phyloP scores from a whole-genome alignment of 2,888 invertebrate genomes.

The Erebia aethiops region DNA sequence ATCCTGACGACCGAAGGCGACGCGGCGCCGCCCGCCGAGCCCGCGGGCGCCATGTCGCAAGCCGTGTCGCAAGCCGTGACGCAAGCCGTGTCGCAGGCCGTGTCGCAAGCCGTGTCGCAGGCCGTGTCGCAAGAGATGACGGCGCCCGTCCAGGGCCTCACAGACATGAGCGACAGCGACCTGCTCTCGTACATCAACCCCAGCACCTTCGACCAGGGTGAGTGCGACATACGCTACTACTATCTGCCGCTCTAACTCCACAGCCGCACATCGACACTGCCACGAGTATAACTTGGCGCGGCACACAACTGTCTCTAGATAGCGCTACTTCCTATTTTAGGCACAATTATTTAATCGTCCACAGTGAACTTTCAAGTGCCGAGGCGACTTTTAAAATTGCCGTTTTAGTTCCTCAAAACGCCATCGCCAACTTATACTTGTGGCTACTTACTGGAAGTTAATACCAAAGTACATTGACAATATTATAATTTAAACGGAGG shows the following conservation, averaged over 20 bases:
- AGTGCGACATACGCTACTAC: constrained; percentile 62
- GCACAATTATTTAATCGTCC: no score
- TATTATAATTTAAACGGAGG: no score
- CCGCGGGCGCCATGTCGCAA: constrained; percentile 74
- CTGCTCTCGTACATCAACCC: constrained; percentile 94
- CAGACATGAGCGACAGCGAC: constrained; percentile 94
- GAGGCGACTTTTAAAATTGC: no score
- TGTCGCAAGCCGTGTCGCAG: constrained; percentile 76
- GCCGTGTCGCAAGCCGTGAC: constrained; percentile 79
- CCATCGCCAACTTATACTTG: no score
- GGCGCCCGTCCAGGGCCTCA: constrained; percentile 87
- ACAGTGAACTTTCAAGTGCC: no score
- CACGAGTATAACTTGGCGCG: no score
- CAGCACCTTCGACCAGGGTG: constrained; percentile 93
- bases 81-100: constrained; percentile 76
- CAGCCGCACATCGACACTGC: not conserved
- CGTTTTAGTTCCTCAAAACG: no score
- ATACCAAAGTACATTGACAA: no score
- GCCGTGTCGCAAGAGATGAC: constrained; percentile 80
- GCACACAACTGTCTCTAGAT: no score
- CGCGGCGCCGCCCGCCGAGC: constrained; percentile 51
- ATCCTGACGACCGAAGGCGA: constrained; percentile 68
- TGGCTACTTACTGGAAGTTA: no score
- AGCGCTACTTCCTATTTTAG: no score
- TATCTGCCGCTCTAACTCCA: not conserved